phyloP scores from a whole-genome alignment of 1,140 invertebrate genomes.

The Drusus annulatus region DNA sequence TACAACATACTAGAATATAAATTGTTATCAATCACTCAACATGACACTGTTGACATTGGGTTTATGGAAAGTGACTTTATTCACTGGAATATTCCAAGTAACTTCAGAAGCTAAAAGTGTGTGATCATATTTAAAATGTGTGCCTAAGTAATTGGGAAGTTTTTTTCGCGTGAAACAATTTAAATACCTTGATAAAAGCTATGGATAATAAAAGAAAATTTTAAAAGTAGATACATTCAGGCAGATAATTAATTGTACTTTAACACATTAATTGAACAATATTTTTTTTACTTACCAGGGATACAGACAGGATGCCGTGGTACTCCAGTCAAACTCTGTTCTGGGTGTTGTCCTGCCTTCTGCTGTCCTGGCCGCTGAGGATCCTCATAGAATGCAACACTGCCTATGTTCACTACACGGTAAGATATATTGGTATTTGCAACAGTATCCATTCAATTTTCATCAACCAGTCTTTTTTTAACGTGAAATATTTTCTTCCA shows the following conservation, averaged over 20 bases:
- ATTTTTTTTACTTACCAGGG: slow-evolving; percentile 70
- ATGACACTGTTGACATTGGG: not conserved
- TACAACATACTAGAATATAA: too few species aligned
- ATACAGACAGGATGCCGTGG: slow-evolving; percentile 76
- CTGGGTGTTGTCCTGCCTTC: slow-evolving; percentile 82
- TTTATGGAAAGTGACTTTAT: not conserved
- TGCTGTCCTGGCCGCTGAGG: slow-evolving; percentile 88
- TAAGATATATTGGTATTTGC: slow-evolving; percentile 59
- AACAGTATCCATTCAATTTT: too few species aligned
- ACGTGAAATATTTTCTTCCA: slow-evolving; percentile 62
- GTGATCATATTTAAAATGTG: too few species aligned
- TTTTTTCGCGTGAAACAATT: too few species aligned
- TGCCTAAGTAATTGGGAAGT: too few species aligned
- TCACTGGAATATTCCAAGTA: too few species aligned
- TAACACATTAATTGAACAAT: too few species aligned
- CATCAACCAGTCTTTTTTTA: not conserved
- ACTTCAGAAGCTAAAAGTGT: too few species aligned
- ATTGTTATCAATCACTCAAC: slow-evolving; percentile 23
- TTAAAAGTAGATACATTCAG: too few species aligned
- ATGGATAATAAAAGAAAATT: too few species aligned
- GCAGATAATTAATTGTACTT: too few species aligned
- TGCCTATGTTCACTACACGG: slow-evolving; percentile 85
- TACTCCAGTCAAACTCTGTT: slow-evolving; percentile 78
- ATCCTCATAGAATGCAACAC: slow-evolving; percentile 90
- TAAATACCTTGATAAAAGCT: too few species aligned